Evolutionary conservation across 2,888 invertebrate species (phyloP), one percentile per base, ranked within the genome.

Genomic region (Ophonus ardosiacus): DNA sequence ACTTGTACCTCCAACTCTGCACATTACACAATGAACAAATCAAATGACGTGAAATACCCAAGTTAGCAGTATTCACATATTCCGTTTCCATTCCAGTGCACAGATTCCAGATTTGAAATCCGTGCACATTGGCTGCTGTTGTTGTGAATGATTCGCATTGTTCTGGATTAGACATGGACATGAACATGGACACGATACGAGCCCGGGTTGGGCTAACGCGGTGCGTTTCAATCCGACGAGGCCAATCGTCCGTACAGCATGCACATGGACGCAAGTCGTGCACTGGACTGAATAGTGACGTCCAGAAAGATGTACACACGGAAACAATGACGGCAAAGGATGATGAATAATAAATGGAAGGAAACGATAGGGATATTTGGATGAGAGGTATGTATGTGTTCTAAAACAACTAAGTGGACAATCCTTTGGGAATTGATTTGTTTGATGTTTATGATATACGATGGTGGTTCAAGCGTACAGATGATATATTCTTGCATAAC

Each of bases 131-230:
- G 63, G 63, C 24, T 21, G 63, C 24, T 13, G 43, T 51, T 51
- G 43, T 51, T 59, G 18, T 59, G 40, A 68, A 68, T 68, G 68
- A 68, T 68, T 68, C 68, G 68, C 68, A 68, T 68, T 68, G 68
- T 68, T 68, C 40, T 40, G 68, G 15, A 68, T 68, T 68, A 68
- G 68, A 68, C 68, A 24, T 24, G 31, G 68, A 68, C 68, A 31
- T 15, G 68, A 24, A 38, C 24, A n/a, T 8, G 63, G 18, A 21
- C 18, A 63, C 63, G 63, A 1, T 7, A n/a, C 56, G 56, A 56
- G 3, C 10, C 2, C 13, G 56, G 17, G 59, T 59, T 59, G 59
- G 59, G 59, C 15, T 59, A 8, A 59, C 17, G 15, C 24, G 63
- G 63, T 21, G 21, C 21, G 63, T 10, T 63, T 15, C 17, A 59